These are phyloP conservation scores for Galbula dea DNA, from an alignment of 2,113 vertebrate genomes.

Conservation along the genomic window DNA sequence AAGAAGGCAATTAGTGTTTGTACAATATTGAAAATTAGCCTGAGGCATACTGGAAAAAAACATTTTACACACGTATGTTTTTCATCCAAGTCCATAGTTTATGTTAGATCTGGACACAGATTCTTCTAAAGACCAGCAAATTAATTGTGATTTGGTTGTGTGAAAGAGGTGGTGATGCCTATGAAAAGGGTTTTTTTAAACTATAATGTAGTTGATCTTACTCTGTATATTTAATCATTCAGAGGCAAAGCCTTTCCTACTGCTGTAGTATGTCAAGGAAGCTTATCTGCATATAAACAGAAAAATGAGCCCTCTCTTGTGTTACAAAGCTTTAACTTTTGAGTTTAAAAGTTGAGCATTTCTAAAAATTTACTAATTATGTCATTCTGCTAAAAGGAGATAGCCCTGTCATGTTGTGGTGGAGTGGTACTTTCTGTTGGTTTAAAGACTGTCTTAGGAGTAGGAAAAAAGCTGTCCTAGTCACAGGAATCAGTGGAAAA, in stretches of 20 bases:
- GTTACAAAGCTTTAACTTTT: background rate
- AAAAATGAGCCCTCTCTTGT: background rate
- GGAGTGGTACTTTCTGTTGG: background rate
- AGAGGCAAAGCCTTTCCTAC: background rate
- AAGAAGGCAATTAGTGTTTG: conserved; percentile 23
- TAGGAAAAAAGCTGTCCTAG: background rate
- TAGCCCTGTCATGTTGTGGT: background rate
- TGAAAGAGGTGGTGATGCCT: background rate
- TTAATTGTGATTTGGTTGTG: background rate
- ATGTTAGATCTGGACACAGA: background rate
- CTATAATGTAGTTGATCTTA: background rate
- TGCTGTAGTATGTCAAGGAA: conserved; percentile 2
- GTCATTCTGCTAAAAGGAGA: background rate
- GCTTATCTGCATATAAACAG: conserved; percentile 5
- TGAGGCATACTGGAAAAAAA: background rate
- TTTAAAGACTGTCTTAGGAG: background rate
- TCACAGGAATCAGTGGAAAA: background rate
- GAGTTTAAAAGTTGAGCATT: background rate
- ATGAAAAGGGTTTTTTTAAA: background rate
- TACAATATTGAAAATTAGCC: conserved; percentile 10
- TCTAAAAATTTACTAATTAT: background rate
- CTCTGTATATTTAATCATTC: background rate
- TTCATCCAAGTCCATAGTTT: background rate
- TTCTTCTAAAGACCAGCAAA: background rate
- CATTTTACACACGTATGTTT: background rate